Evolutionary conservation across 1,140 invertebrate genomes (phyloP), one percentile per base, ranked within the genome.

Genomic region (Doryteuthis pealeii): DNA sequence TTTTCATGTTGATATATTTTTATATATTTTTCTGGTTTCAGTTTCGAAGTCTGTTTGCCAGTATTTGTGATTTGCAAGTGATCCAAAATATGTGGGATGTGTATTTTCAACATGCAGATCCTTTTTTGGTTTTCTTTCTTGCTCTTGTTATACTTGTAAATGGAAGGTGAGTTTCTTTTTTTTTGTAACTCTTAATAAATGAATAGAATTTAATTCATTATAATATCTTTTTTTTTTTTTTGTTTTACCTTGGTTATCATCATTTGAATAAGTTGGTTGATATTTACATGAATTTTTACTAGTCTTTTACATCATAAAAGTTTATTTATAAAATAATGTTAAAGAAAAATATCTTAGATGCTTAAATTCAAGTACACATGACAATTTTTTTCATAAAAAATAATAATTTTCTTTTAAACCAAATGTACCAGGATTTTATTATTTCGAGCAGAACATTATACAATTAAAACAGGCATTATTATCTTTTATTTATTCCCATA

Each of bases 11-110:
- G 35, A 40, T 40, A 40, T 40, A 5, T 40, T 40, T 40, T 40
- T 10, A 40, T 40, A 10, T 40, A 40, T 40, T 40, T 40, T 40
- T 10, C 10, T 30, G 76, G 32, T 83, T 86, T 77, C 84, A 92
- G 92, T 93, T 99, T 82, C 92, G 92, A 79, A 94, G 94, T 69
- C 87, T 99, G 30, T 98, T 99, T 89, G 92, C 96, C 32, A 92
- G 92, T 30, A 92, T 92, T 32, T 97, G 96, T 87, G 93, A 91
- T 80, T 89, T 97, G 70, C 92, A 94, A 79, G 94, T 97, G 12
- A 93, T 95, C 71, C 91, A 94, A 73, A 92, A 92, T 77, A 95
- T 99, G 92, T 99, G 98, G 98, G 97, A 99, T 90, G 91, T 96
- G 43, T 99, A 99, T 86, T 97, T 99, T 84, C 96, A 98, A 90